Evolutionary conservation across 2,113 vertebrate genomes (phyloP).

Genomic region (Piprites chloris): DNA sequence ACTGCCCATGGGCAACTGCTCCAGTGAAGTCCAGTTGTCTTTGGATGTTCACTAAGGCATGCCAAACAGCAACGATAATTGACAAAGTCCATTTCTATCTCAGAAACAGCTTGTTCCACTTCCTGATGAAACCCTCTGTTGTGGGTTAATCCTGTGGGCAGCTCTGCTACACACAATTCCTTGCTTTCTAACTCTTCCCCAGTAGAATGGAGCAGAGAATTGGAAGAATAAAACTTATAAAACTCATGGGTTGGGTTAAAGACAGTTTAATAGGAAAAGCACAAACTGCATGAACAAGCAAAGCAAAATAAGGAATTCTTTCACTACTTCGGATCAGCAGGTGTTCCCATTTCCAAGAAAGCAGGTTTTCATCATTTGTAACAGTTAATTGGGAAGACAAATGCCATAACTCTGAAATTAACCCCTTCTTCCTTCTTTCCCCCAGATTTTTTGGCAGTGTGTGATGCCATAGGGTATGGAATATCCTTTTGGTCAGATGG

Average conservation of each 20-base stretch:
- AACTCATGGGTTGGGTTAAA: background rate
- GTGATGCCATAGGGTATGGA: background rate
- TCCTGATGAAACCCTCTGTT: background rate
- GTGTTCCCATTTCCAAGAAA: background rate
- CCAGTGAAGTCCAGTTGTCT: background rate
- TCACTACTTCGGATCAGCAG: background rate
- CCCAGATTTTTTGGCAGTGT: background rate
- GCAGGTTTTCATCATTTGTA: background rate
- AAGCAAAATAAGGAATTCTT: background rate
- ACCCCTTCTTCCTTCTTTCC: background rate
- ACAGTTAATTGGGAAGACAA: background rate
- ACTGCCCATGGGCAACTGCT: background rate
- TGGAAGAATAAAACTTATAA: background rate
- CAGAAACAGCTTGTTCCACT: background rate
- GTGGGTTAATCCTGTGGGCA: background rate
- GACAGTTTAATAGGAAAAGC: background rate
- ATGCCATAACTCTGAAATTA: fast-evolving
- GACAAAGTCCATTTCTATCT: background rate
- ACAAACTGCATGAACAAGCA: background rate
- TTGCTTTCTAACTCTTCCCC: background rate
- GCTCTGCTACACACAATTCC: background rate
- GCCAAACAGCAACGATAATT: background rate
- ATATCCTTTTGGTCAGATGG: background rate
- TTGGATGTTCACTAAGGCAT: background rate
- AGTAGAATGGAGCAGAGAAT: background rate